Conservation (phyloP, 2,888 invertebrate genomes). For the Andrena haemorrhoa region DNA sequence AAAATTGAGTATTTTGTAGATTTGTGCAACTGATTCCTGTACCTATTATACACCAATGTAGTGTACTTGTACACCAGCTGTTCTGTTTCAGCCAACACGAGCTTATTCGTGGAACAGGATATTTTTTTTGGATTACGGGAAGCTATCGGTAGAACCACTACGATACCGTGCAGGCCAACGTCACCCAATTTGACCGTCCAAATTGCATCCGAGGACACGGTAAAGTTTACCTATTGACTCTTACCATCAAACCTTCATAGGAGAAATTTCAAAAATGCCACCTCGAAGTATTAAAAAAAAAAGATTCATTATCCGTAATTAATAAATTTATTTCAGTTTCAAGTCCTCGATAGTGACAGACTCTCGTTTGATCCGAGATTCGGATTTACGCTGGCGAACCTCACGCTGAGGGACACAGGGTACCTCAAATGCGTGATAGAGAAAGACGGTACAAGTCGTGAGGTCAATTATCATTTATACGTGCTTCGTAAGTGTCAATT, state of each 20-base stretch:
- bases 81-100: constrained; percentile 84
- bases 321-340: constrained; percentile 47
- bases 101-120: constrained; percentile 84
- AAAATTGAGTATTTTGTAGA: neutral
- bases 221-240: constrained; percentile 20
- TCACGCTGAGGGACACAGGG: constrained; percentile 77
- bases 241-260: neutral
- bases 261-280: neutral
- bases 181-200: constrained; percentile 86
- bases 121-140: constrained; percentile 57
- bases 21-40: neutral
- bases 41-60: neutral
- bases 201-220: constrained; percentile 51
- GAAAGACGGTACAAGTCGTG: neutral
- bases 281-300: neutral
- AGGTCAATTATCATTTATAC: constrained; percentile 51
- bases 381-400: constrained; percentile 84
- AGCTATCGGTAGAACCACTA: constrained; percentile 81
- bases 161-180: constrained; percentile 89
- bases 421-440: constrained; percentile 48
- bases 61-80: neutral
- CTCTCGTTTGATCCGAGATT: constrained; percentile 84
- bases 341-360: constrained; percentile 76
- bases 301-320: neutral
- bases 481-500: constrained; percentile 61